Conservation (phyloP, 2,113 vertebrate genomes). For the Sakesphorus luctuosus region DNA sequence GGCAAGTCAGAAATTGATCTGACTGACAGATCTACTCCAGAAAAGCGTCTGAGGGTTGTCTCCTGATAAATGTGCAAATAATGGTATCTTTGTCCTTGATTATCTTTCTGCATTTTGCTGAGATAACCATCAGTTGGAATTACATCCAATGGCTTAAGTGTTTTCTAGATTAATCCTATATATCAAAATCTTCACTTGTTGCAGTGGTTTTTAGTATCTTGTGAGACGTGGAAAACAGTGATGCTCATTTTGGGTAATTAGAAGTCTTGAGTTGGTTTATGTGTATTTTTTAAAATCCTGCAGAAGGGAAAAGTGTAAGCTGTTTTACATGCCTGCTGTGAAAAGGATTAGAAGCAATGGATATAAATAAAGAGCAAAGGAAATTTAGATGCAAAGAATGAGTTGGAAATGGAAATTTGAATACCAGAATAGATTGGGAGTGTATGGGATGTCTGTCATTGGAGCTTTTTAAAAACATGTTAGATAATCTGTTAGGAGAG, state of each 20-base stretch:
- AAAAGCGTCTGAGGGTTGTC: no score
- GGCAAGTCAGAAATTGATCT: background rate
- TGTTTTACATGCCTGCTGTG: background rate
- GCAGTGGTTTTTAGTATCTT: background rate
- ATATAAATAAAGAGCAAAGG: background rate
- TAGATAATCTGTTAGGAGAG: background rate
- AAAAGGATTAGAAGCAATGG: background rate
- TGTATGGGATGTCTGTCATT: background rate
- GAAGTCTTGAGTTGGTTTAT: background rate
- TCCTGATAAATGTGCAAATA: background rate
- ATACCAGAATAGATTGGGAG: background rate
- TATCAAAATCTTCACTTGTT: background rate
- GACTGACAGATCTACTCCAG: background rate
- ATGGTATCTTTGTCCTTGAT: background rate
- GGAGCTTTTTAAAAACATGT: background rate
- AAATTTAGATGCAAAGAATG: background rate
- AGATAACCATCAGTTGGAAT: background rate
- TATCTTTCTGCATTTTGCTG: background rate
- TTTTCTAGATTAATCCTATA: background rate
- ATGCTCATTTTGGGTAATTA: background rate
- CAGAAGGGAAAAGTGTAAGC: background rate
- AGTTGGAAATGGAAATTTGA: background rate
- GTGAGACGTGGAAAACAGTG: background rate
- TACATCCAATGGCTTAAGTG: background rate
- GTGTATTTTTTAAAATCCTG: background rate